These are phyloP conservation scores for Sinelater perroti DNA, from an alignment of 2,888 invertebrate genomes.

Conservation along the genomic window DNA sequence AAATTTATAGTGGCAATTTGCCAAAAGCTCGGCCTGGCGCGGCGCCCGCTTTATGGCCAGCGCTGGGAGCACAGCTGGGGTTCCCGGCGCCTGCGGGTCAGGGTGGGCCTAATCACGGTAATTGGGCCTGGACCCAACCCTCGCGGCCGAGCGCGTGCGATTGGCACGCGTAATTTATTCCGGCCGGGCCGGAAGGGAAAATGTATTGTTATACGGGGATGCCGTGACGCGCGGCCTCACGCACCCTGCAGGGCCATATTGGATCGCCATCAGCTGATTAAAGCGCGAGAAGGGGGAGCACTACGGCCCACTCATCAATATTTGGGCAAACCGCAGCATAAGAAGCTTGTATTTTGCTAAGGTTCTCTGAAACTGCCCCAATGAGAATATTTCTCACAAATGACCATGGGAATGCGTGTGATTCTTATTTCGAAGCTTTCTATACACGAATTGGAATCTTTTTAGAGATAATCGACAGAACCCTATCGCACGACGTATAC, in stretches of 20 bases:
- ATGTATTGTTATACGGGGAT: conserved; percentile 43
- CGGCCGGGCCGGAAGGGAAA: conserved; percentile 40
- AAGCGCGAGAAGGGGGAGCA: conserved; percentile 24
- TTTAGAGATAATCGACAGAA: too few species aligned
- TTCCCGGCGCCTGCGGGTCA: not conserved
- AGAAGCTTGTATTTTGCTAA: too few species aligned
- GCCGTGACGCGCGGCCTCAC: conserved; percentile 39
- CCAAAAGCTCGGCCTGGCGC: conserved; percentile 51
- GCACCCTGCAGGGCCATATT: conserved; percentile 35
- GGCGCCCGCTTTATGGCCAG: conserved; percentile 35
- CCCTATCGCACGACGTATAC: too few species aligned
- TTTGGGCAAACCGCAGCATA: too few species aligned
- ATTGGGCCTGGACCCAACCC: conserved; percentile 33
- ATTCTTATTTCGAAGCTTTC: too few species aligned
- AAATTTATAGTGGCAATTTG: conserved; percentile 57
- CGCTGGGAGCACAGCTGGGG: not conserved
- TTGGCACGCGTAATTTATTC: conserved; percentile 36
- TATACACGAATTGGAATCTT: too few species aligned
- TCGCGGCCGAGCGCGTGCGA: conserved; percentile 27
- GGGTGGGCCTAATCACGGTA: conserved; percentile 27
- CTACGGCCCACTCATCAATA: conserved; percentile 13
- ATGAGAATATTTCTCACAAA: too few species aligned
- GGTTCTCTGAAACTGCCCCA: too few species aligned
- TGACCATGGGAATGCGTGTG: too few species aligned
- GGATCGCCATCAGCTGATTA: conserved; percentile 24